These are phyloP conservation scores for Steinernema khuongi DNA, from an alignment of 1,140 invertebrate genomes.

Conservation along the genomic window DNA sequence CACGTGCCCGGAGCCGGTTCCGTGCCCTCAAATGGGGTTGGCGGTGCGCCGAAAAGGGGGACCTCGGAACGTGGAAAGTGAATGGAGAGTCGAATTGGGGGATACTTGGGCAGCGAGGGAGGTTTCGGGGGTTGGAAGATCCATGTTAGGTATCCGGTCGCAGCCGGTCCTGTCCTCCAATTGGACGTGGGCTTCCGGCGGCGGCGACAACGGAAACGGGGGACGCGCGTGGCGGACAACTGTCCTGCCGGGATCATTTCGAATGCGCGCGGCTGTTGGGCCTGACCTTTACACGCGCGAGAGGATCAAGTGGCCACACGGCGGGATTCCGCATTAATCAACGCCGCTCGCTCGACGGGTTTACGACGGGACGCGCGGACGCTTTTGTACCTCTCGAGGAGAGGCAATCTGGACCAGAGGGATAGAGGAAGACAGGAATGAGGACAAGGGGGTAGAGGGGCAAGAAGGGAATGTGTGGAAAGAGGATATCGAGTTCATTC, in stretches of 20 bases:
- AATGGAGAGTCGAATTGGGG: not conserved
- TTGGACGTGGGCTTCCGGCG: not conserved
- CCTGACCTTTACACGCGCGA: conserved; percentile 12
- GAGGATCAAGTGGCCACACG: conserved; percentile 2
- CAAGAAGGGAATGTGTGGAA: too few species aligned
- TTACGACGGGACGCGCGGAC: not conserved
- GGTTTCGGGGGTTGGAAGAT: too few species aligned
- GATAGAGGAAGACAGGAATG: too few species aligned
- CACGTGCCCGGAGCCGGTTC: conserved; percentile 3
- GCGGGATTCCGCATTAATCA: not conserved
- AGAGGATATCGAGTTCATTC: too few species aligned
- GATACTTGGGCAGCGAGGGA: not conserved
- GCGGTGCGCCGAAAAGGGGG: not conserved
- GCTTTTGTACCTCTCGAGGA: not conserved
- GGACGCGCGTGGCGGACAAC: not conserved
- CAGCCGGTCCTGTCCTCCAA: not conserved
- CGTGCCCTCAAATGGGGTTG: not conserved
- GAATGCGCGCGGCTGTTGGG: conserved; percentile 12
- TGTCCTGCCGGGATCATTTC: not conserved
- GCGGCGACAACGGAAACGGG: not conserved
- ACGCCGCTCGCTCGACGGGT: not conserved
- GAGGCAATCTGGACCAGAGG: too few species aligned
- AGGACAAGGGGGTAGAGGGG: too few species aligned
- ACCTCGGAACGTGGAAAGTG: not conserved
- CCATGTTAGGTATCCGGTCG: too few species aligned